Conservation (phyloP, 2,113 vertebrate species). For the Leucoraja erinaceus region DNA sequence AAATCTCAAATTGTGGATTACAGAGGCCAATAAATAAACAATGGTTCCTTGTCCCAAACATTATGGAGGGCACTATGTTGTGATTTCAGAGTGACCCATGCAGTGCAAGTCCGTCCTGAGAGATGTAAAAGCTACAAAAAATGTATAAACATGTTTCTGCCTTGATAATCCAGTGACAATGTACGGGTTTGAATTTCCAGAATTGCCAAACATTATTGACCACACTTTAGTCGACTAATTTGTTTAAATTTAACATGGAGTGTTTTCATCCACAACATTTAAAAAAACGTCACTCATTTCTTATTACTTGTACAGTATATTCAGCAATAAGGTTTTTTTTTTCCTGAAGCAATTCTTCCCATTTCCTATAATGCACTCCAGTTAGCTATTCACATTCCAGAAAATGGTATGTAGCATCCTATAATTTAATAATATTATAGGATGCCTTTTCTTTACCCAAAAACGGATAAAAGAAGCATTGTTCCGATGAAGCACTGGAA, state of each 20-base stretch:
- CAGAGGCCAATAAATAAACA: too few species aligned
- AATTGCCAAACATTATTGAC: background rate
- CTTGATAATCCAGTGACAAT: background rate
- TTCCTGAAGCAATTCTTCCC: background rate
- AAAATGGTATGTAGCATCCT: background rate
- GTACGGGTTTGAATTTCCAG: slow-evolving; percentile 12
- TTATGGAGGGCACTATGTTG: background rate
- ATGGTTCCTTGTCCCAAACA: too few species aligned
- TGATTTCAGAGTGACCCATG: background rate
- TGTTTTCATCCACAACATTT: background rate
- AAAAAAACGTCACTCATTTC: slow-evolving; percentile 1
- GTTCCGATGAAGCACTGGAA: background rate
- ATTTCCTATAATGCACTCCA: slow-evolving; percentile 16
- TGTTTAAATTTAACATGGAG: slow-evolving; percentile 16
- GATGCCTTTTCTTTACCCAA: background rate
- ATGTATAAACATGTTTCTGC: background rate
- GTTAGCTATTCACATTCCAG: background rate
- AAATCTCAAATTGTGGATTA: too few species aligned
- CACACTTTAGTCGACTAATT: slow-evolving; percentile 9
- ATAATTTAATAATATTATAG: background rate
- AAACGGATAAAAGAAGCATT: slow-evolving; percentile 20
- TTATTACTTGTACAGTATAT: background rate
- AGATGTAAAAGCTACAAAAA: background rate
- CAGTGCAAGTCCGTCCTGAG: background rate
- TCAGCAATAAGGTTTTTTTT: background rate